phyloP scores from a whole-genome alignment of 2,888 invertebrate genomes.

The Phorcus lineatus region DNA sequence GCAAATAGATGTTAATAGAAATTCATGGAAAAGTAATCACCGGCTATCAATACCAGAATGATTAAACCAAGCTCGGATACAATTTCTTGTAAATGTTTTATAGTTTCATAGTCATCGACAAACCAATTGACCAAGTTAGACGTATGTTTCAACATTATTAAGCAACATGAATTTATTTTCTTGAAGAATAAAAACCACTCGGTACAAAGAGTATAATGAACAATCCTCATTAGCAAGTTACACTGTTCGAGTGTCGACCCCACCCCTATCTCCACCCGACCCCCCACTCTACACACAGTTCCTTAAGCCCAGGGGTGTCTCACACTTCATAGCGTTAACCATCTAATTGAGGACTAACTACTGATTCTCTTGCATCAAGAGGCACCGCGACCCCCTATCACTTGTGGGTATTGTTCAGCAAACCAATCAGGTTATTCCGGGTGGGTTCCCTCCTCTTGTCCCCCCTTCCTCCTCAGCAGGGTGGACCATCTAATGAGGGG shows the following conservation, averaged over 20 bases:
- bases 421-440: conserved; percentile 13
- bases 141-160: no score
- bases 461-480: background rate
- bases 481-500: background rate
- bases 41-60: no score
- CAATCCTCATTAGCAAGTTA: conserved; percentile 21
- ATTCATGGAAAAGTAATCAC: no score
- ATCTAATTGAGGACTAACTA: conserved; percentile 5
- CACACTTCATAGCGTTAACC: background rate
- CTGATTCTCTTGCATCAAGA: background rate
- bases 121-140: no score
- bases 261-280: background rate
- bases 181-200: no score
- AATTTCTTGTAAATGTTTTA: no score
- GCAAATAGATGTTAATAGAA: no score
- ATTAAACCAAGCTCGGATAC: no score
- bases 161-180: no score
- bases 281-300: background rate
- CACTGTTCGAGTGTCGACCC: background rate
- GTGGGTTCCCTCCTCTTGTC: background rate
- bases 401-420: background rate
- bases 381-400: background rate
- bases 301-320: background rate
- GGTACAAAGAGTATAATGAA: no score
- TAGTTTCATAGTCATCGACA: no score